Base-by-base conservation (phyloP, 2,888 invertebrate species). In the Leucophora obtusa region DNA sequence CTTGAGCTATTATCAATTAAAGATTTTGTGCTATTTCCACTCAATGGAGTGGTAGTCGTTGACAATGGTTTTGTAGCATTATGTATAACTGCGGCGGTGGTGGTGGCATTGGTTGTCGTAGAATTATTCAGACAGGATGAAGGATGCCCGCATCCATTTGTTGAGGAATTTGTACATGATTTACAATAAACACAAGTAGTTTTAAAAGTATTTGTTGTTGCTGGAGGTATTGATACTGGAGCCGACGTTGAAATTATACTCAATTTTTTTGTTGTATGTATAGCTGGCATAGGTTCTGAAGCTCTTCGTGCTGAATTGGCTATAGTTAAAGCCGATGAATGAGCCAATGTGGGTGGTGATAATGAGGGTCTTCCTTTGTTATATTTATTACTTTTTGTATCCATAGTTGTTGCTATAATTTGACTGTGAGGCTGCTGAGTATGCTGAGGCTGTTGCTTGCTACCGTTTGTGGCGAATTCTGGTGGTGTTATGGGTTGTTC, bases 271-370 rank as follows among this genome's bases (percentile, higher is more conserved):
- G 54, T 73, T 15, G 9, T 33, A 62, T 84, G 84, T 50, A 86
- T 82, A 38, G 86, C 84, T 11, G 86, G 85, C 18, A 85, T 74
- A 7, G 87, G 87, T 53, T 87, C 87, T 11, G 87, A 87, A 47
- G 86, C 84, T 50, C 87, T 84, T 47, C 79, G 62, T 10, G 65
- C 51, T 11, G 73, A 35, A 70, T 72, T 82, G 14, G 62, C 69
- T 38, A 76, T 82, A 38, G 79, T 72, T 68, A 82, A 63, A 43
- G 82, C 75, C 73, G 70, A 66, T 53, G 81, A 81, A 62, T 81
- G 81, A 35, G 77, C 73, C 60, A 69, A 66, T 21, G 73, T 60
- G 33, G 77, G 81, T 62, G 77, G 73, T 59, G 77, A 77, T 50
- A 81, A 56, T 65, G 76, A 79, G 4, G 65, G 70, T 79, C 58